These are phyloP conservation scores for Grantiella picta DNA, from an alignment of 2,113 vertebrate species.

Conservation along the genomic window DNA sequence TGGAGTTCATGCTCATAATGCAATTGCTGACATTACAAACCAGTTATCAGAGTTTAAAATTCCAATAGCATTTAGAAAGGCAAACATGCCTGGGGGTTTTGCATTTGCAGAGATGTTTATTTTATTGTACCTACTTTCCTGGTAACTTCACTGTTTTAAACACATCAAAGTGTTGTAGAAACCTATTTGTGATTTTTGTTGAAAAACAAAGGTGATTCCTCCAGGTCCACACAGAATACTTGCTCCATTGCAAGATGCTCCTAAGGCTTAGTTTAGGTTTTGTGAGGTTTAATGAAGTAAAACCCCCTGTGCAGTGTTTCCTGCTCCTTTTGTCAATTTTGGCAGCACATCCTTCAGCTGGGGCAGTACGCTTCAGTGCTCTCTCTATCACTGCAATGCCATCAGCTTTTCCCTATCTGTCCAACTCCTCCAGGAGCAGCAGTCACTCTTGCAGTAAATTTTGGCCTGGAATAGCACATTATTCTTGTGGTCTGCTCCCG, in stretches of 20 bases:
- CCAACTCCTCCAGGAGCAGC: neutral
- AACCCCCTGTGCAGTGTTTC: neutral
- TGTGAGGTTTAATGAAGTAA: neutral
- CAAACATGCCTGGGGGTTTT: neutral
- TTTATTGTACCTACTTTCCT: slow-evolving; percentile 35
- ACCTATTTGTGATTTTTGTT: slow-evolving; percentile 9
- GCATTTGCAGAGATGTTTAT: slow-evolving; percentile 10
- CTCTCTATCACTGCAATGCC: neutral
- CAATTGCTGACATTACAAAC: slow-evolving; percentile 37
- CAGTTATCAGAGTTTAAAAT: slow-evolving; percentile 45
- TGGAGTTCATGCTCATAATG: neutral
- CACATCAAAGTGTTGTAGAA: neutral
- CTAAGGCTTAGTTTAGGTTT: neutral
- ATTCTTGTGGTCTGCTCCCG: neutral
- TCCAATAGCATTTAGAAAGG: slow-evolving; percentile 2
- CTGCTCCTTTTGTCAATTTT: neutral
- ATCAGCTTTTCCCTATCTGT: neutral
- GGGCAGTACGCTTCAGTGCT: neutral
- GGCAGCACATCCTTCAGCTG: neutral
- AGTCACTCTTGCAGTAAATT: neutral
- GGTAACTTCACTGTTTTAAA: neutral
- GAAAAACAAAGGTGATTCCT: neutral
- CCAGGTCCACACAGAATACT: neutral
- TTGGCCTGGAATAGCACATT: neutral
- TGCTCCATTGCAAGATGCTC: neutral